Percentiles rank a stretch among this genome's conserved stretches.
Evolutionary conservation across 2,888 invertebrate genomes (phyloP).

Genomic region (Phalera bucephala): DNA sequence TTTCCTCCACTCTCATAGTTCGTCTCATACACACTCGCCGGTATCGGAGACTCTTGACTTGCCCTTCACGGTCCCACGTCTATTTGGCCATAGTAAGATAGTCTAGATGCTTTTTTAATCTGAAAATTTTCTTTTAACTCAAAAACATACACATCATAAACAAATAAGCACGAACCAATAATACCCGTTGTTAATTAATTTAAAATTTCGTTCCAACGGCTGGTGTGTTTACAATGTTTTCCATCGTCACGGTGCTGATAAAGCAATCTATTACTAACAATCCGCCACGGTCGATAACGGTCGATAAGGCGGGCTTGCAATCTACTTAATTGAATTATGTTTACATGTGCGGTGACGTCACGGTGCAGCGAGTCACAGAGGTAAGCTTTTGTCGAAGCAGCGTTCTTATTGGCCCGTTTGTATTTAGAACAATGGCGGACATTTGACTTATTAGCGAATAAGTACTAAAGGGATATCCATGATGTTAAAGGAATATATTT

Average conservation of each 20-base stretch:
- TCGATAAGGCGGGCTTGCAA: constrained; percentile 48
- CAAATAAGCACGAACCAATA: not conserved
- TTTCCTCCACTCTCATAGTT: too few relatives aligned
- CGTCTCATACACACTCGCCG: too few relatives aligned
- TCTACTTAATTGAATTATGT: constrained; percentile 77
- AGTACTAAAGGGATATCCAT: too few relatives aligned
- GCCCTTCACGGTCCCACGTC: too few relatives aligned
- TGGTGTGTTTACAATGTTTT: constrained; percentile 25
- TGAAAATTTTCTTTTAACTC: too few relatives aligned
- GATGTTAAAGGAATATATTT: too few relatives aligned
- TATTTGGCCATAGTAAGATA: too few relatives aligned
- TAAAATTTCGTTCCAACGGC: constrained; percentile 27
- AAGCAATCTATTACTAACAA: constrained; percentile 54
- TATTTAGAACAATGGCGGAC: constrained; percentile 63
- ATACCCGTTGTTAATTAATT: constrained; percentile 1
- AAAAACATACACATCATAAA: too few relatives aligned
- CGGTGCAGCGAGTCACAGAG: constrained; percentile 30
- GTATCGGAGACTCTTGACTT: too few relatives aligned
- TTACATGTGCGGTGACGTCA: constrained; percentile 43
- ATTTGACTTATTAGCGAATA: constrained; percentile 4
- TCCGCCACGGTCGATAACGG: constrained; percentile 54
- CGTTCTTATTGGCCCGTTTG: constrained; percentile 53
- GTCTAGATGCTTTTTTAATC: too few relatives aligned
- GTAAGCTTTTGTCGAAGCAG: constrained; percentile 24
- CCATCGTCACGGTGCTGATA: constrained; percentile 37